phyloP scores from a whole-genome alignment of 2,888 invertebrate species.

The Netelia melanura region DNA sequence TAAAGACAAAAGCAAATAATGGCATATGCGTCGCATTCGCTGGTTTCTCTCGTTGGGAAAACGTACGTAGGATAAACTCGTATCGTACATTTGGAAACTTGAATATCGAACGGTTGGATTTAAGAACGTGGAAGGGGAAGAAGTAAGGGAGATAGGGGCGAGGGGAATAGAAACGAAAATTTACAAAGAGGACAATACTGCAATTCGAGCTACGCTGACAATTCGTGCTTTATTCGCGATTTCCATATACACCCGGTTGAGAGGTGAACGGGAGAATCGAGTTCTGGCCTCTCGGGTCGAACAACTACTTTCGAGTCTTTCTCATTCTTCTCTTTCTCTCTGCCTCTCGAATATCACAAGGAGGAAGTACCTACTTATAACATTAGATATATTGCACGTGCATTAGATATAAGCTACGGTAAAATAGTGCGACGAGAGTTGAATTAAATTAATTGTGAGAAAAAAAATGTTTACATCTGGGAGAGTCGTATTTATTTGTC shows the following conservation, averaged over 20 bases:
- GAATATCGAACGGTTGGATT: no score
- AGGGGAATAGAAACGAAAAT: not conserved
- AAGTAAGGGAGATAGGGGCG: not conserved
- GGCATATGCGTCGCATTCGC: not conserved
- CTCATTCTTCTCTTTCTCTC: conserved; percentile 28
- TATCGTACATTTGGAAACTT: not conserved
- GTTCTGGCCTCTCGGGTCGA: conserved; percentile 35
- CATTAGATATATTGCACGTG: conserved; percentile 7
- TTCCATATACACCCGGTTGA: conserved; percentile 34
- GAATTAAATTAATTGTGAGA: conserved; percentile 25
- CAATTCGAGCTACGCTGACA: conserved; percentile 5
- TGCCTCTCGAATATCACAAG: conserved; percentile 46
- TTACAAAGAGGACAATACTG: conserved; percentile 3
- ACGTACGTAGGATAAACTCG: conserved; percentile 10
- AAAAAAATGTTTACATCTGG: not conserved
- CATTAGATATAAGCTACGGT: not conserved
- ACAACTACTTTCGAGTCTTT: conserved; percentile 58
- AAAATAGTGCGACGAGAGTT: conserved; percentile 29
- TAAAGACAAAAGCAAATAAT: conserved; percentile 18
- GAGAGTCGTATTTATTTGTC: no score
- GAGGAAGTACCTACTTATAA: conserved; percentile 53
- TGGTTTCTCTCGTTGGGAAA: not conserved
- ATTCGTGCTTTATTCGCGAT: conserved; percentile 45
- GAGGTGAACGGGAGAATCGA: conserved; percentile 51
- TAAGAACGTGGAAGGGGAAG: not conserved